Evolutionary conservation across 1,140 invertebrate genomes (phyloP).

Genomic region (Sipha flava): DNA sequence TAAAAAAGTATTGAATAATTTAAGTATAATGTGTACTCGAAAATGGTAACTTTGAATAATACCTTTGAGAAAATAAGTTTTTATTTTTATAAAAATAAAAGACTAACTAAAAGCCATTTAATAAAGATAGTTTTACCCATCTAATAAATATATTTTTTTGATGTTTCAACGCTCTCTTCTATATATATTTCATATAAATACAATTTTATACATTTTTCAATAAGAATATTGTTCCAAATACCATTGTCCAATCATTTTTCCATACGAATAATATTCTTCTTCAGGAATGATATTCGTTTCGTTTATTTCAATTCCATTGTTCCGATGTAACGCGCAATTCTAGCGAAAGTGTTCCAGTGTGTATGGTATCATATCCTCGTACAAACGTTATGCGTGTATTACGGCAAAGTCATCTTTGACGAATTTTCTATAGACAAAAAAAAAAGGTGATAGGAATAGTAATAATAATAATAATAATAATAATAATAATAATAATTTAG

Average conservation of each 20-base stretch:
- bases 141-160: neutral
- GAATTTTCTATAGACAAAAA: conserved; percentile 10
- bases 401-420: conserved; percentile 11
- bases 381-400: neutral
- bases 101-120: too few relatives aligned
- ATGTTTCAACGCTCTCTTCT: neutral
- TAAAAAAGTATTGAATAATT: too few relatives aligned
- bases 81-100: too few relatives aligned
- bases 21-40: too few relatives aligned
- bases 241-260: conserved; percentile 13
- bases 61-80: too few relatives aligned
- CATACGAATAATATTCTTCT: conserved; percentile 12
- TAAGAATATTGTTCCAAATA: neutral
- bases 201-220: conserved; percentile 19
- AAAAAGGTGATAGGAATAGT: too few relatives aligned
- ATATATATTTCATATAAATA: neutral
- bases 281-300: conserved; percentile 27
- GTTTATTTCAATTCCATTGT: conserved; percentile 22
- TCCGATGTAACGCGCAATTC: conserved; percentile 15
- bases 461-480: neutral
- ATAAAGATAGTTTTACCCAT: too few relatives aligned
- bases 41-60: too few relatives aligned
- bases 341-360: conserved; percentile 21
- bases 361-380: neutral
- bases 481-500: neutral